Evolutionary conservation across 2,113 vertebrate genomes (phyloP), one percentile per base, ranked within the genome.

Genomic region (Myanophis thanlyinensis): DNA sequence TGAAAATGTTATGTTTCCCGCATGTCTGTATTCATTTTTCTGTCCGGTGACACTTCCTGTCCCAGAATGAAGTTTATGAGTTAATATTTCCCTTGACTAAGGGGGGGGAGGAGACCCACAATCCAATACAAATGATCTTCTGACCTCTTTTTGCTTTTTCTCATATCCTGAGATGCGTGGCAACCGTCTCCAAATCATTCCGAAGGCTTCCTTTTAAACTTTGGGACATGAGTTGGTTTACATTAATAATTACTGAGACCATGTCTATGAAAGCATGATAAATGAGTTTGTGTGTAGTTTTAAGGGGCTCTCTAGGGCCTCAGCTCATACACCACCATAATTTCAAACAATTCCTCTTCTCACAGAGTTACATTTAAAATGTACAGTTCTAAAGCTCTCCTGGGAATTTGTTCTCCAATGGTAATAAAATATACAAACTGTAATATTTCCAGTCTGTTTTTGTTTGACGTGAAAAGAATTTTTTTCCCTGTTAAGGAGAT

Each of bases 401-500:
- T 30, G 44, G 89, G 91, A 93, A 59, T 3, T 85, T 93, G 86
- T 93, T 88, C 93, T 46, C n/a, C 2, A 46, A 6, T 52, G 95
- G 95, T 89, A 87, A 54, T 27, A 5, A 80, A 92, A 2, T 54
- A 52, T 46, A 86, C 11, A 93, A 92, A 92, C 46, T 5, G 93
- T 92, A 95, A 51, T 91, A 93, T 95, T 94, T 27, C 54, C 91
- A 80, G 7, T 2, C 91, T 93, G 35, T 93, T 93, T 93, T 49
- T 85, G 11, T 93, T 94, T 94, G 12, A 84, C 52, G 62, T 85
- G 52, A 94, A 93, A 93, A 49, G 15, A 93, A 93, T 89, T 47
- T 67, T 47, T 87, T 90, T 95, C n/a, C 87, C 85, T 89, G 7
- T 67, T 92, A 93, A 90, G 25, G 7, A 62, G 23, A 93, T 95